phyloP scores from a whole-genome alignment of 2,797 vertebrate species.

The Gymnodraco acuticeps region DNA sequence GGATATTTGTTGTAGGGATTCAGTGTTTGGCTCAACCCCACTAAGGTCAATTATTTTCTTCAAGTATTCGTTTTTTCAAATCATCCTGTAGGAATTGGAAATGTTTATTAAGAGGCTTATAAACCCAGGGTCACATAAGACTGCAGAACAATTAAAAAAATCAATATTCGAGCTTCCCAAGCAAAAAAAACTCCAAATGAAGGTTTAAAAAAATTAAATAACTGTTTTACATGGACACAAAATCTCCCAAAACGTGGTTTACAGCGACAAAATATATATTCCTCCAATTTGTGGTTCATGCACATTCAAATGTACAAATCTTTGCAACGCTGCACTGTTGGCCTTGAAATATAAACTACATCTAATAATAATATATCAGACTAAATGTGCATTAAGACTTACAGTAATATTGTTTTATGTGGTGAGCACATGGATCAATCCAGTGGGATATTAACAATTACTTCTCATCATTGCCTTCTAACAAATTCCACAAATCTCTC shows the following conservation, averaged over 20 bases:
- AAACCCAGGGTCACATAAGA: background rate
- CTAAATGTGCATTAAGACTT: conserved; percentile 14
- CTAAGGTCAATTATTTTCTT: background rate
- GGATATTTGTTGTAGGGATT: background rate
- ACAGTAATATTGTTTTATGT: conserved; percentile 29
- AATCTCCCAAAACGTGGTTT: background rate
- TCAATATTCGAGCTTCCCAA: background rate
- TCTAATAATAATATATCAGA: conserved; percentile 1
- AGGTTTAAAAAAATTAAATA: background rate
- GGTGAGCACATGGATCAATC: conserved; percentile 26
- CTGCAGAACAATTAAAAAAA: background rate
- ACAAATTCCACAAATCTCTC: conserved; percentile 29
- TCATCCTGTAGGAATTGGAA: background rate
- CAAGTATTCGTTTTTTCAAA: background rate
- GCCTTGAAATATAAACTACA: background rate
- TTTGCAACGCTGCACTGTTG: too few relatives aligned
- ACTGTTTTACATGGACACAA: background rate
- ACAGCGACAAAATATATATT: background rate
- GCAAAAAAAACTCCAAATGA: background rate
- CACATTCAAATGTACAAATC: background rate
- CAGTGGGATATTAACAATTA: conserved; percentile 52
- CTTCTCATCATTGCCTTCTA: conserved; percentile 21
- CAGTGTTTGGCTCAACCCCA: background rate
- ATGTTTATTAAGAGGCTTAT: background rate
- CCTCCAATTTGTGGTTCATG: background rate